Conservation (phyloP, 2,113 vertebrate genomes). For the Malurus melanocephalus region DNA sequence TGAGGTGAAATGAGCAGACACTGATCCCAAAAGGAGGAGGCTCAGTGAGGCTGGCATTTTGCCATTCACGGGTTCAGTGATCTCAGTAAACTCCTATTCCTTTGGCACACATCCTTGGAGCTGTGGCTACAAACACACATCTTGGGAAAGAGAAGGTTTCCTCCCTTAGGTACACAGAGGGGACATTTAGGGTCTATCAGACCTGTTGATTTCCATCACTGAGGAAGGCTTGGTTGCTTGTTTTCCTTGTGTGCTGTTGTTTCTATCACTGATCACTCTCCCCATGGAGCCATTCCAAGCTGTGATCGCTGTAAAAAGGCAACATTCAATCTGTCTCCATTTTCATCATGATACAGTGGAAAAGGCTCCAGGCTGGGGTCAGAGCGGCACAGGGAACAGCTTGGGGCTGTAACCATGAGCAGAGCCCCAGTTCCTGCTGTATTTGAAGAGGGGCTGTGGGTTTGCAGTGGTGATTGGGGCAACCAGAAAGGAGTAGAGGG, state of each 20-base stretch:
- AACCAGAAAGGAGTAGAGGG: background rate
- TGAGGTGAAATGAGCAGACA: background rate
- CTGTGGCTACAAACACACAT: background rate
- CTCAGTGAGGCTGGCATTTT: background rate
- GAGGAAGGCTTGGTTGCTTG: background rate
- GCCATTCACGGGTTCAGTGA: background rate
- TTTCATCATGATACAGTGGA: background rate
- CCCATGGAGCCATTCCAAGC: background rate
- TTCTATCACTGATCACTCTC: background rate
- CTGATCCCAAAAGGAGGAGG: background rate
- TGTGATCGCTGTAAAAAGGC: background rate
- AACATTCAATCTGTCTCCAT: background rate
- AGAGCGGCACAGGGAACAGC: background rate
- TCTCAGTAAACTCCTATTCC: background rate
- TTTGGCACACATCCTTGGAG: background rate
- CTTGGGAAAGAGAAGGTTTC: background rate
- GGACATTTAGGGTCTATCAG: background rate
- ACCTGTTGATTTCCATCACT: background rate
- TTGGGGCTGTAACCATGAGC: background rate
- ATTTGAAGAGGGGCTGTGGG: background rate
- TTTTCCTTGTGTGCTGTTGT: background rate
- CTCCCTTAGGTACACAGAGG: background rate
- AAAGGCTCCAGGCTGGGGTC: background rate
- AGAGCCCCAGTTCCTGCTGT: background rate
- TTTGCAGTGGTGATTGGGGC: background rate